Evolutionary conservation across 2,888 invertebrate genomes (phyloP), one percentile per base, ranked within the genome.

Genomic region (Epistrophe grossulariae): DNA sequence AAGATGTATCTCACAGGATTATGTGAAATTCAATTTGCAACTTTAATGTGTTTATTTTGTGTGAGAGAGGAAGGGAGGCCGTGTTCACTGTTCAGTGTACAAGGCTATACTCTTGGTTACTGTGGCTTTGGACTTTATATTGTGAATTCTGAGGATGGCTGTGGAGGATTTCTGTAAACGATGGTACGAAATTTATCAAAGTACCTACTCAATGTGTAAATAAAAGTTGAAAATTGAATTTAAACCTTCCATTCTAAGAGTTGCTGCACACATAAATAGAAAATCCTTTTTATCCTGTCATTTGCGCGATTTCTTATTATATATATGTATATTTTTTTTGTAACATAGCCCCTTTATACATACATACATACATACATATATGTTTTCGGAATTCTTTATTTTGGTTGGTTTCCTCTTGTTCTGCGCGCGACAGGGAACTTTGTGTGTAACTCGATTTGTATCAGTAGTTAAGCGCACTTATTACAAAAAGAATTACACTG

Each of bases 221-320:
- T 88, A 88, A 88, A 88, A 88, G 88, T 84, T 88, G 79, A 62
- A 88, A 88, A 88, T 88, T 84, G 88, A 88, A 88, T 88, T 88
- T 88, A 88, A 88, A 88, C 84, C 88, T 85, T 82, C 84, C 84
- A 84, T 88, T 88, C 66, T 79, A 70, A 77, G 82, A 81, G 74
- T 72, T 78, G 76, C 82, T 78, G 76, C 82, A 78, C 74, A 87
- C 74, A 84, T 88, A 88, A 88, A 88, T 88, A 88, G 88, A 70
- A 88, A 88, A 88, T 88, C 88, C 88, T 88, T 78, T 88, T 88
- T 88, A 88, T 88, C 88, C 84, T 83, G 79, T 88, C 84, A 88
- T 88, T 88, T 88, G 76, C 84, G 88, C 84, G 77, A 84, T 80
- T 88, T 88, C 77, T 68, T 79, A 78, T 81, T 85, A 79, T 76